Evolutionary conservation across 1,140 invertebrate genomes (phyloP), one percentile per base, ranked within the genome.

Genomic region (Lucilia sericata): DNA sequence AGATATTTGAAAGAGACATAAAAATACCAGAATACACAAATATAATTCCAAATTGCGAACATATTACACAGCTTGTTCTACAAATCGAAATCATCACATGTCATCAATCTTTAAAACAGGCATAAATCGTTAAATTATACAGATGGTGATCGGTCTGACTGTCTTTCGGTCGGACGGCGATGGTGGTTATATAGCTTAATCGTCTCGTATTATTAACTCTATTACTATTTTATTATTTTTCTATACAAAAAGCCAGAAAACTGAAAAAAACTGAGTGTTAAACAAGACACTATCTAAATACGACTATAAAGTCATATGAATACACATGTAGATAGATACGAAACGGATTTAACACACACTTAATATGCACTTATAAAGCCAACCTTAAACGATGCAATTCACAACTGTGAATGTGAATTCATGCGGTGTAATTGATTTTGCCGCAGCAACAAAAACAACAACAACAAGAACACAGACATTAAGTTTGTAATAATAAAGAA

Each of bases 121-220:
- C 76, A 80, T 80, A 51, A 80, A 80, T 80, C 42, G n/a, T 80
- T 49, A 80, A 80, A 80, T 80, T 80, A 80, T 80, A 42, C 76
- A 12, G 13, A 36, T 42, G 34, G 12, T n/a, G 47, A 10, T 78
- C 17, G 34, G 75, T 42, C 25, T 30, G 25, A 2, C 25, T 30
- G 25, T 30, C 25, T 30, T 1, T 30, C 25, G 47, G 19, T 78
- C 17, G 34, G 36, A n/a, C 34, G 74, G 55, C 14, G 75, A 17
- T 47, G 42, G 42, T 42, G 42, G 42, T 42, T 42, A 10, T 42
- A 30, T 76, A 30, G 74, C 74, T 42, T 76, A 42, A 76, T 76
- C 74, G n/a, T 34, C 30, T 76, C 74, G 36, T 76, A 19, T 70
- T 21, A 21, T 21, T 25, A 19, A 25, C 65, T 70, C 19, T 70